A percentile compares a stretch with the other conserved stretches of the same genome.
Evolutionary conservation across 2,888 invertebrate genomes (phyloP).

Genomic region (Prenolepis imparis): DNA sequence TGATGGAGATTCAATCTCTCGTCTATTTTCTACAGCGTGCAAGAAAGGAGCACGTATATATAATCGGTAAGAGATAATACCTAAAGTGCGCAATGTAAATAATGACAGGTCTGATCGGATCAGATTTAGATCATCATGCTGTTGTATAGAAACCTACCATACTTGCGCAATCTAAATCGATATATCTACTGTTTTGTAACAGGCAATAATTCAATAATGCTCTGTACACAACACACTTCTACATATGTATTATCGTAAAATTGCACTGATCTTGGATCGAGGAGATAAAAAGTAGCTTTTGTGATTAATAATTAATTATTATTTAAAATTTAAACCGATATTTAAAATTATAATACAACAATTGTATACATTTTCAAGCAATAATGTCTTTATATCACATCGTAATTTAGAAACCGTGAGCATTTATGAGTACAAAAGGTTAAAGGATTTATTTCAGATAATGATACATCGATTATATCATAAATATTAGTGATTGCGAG

Average conservation of each 20-base stretch:
- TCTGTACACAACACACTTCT: background rate
- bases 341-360: background rate
- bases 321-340: background rate
- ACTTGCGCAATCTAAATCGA: conserved; percentile 16
- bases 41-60: background rate
- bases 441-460: background rate
- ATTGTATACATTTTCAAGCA: background rate
- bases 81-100: conserved; percentile 17
- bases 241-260: conserved; percentile 1
- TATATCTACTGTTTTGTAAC: conserved; percentile 10
- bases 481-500: background rate
- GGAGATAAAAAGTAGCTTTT: background rate
- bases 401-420: background rate
- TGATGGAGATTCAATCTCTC: conserved; percentile 41
- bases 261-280: background rate
- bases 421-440: background rate
- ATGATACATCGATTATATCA: background rate
- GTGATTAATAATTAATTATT: background rate
- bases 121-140: conserved; percentile 36
- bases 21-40: conserved; percentile 37
- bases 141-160: background rate
- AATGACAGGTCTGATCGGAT: conserved; percentile 18
- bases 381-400: background rate
- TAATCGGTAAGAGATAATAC: conserved; percentile 22
- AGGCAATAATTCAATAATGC: conserved; percentile 8